A percentile compares a stretch with the other conserved stretches of the same genome.
These are phyloP conservation scores for Xiphophorus maculatus DNA, from an alignment of 2,113 vertebrate species.

Conservation along the genomic window DNA sequence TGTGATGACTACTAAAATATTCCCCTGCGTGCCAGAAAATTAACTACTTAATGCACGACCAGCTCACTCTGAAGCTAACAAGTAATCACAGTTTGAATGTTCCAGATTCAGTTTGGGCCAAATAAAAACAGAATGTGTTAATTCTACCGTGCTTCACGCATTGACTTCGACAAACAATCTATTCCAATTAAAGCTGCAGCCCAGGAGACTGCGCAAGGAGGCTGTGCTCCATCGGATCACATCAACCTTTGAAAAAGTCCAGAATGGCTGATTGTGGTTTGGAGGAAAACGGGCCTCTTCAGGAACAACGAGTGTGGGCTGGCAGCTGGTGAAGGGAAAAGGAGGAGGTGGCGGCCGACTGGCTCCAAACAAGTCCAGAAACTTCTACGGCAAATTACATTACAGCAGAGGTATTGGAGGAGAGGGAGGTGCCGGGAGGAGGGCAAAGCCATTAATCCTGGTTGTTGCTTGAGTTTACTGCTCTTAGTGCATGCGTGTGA, in stretches of 20 bases:
- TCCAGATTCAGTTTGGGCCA: slow-evolving; percentile 18
- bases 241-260: slow-evolving; percentile 65
- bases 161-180: slow-evolving; percentile 73
- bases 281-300: slow-evolving; percentile 53
- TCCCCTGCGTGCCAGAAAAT: not conserved
- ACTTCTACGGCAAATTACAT: slow-evolving; percentile 44
- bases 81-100: slow-evolving; percentile 3
- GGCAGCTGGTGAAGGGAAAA: slow-evolving; percentile 10
- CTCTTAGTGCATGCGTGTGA: slow-evolving; percentile 51
- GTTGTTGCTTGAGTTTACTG: slow-evolving; percentile 28
- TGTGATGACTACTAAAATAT: not conserved
- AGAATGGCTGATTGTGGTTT: slow-evolving; percentile 65
- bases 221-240: slow-evolving; percentile 63
- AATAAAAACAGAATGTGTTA: slow-evolving; percentile 46
- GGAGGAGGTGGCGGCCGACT: slow-evolving; percentile 3
- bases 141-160: slow-evolving; percentile 69
- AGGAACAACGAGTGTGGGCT: slow-evolving; percentile 53
- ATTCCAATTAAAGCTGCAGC: slow-evolving; percentile 76
- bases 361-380: slow-evolving; percentile 46
- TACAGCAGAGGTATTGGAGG: slow-evolving; percentile 17
- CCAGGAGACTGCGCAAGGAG: slow-evolving; percentile 52
- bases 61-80: not conserved
- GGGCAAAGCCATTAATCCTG: slow-evolving; percentile 58
- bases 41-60: not conserved
- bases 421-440: slow-evolving; percentile 8